Base-by-base conservation (phyloP, 2,888 invertebrate species). In the Philaethria dido region DNA sequence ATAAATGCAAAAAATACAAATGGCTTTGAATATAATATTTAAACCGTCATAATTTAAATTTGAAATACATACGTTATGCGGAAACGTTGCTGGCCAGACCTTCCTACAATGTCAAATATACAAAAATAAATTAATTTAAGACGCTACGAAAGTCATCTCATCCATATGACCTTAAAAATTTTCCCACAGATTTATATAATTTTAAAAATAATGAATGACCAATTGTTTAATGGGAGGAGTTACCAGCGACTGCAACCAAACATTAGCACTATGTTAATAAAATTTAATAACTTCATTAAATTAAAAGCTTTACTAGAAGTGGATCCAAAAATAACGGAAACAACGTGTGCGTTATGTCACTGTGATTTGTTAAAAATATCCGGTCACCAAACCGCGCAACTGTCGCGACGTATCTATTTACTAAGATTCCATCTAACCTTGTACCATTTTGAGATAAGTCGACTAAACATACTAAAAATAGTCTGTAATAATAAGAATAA, bases 71-170 rank as follows among this genome's bases (percentile, higher is more conserved):
- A 67, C 73, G 78, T 78, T 75, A 83, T 77, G 80, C 85, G 88
- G 87, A 89, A 88, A 81, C 64, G 74, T 72, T 72, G 73, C 77
- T 72, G 78, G 83, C 84, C 83, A 85, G 83, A 80, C 78, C 79
- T 81, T 80, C 78, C 73, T 75, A 81, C 87, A 88, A 87, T 87
- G 88, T 87, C 87, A 87, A 80, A 83, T 86, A 87, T 87, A 87
- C 86, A 74, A 73, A 80, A 80, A 79, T 84, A 78, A 80, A 72
- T 71, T 78, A 78, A 80, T 83, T 81, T 79, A 75, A 78, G 64
- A 63, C 57, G 47, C 59, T 47, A 66, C 48, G 55, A 61, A 62
- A 66, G 59, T 48, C 42, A 45, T 33, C 50, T 3, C 25, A 9
- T 22, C 13, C 60, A 50, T 22, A n/a, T 44, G 44, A 66, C 67